Percentiles rank a stretch among this genome's conserved stretches.
Evolutionary conservation across 64 coral and sea anemone genomes (phyloP).

Genomic region (Stylophora pistillata): DNA sequence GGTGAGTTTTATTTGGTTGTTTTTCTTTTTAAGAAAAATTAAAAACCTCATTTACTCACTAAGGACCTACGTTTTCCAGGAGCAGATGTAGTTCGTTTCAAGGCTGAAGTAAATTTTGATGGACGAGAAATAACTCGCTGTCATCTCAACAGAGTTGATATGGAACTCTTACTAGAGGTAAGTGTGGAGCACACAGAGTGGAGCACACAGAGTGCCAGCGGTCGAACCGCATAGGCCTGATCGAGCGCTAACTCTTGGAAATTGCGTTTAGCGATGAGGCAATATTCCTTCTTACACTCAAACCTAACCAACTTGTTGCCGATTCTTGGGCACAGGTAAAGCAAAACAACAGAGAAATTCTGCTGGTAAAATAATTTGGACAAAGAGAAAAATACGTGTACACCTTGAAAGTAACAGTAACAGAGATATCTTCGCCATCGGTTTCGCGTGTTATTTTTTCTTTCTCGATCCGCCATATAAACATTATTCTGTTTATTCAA

Average conservation of each 20-base stretch:
- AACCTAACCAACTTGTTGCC: no score
- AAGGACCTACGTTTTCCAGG: constrained; percentile 34
- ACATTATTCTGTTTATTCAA: no score
- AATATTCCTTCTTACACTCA: no score
- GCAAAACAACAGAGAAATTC: no score
- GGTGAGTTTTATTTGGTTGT: constrained; percentile 45
- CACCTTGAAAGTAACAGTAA: no score
- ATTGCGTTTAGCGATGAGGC: no score
- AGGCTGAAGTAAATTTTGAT: constrained; percentile 99
- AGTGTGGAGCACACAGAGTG: neutral
- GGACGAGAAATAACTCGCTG: constrained; percentile 96
- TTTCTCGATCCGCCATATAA: no score
- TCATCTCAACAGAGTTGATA: constrained; percentile 91
- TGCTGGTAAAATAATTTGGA: no score
- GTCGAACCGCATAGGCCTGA: neutral
- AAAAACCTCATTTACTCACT: neutral
- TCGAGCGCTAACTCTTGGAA: neutral
- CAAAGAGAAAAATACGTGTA: no score
- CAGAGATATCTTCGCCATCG: no score
- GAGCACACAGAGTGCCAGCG: neutral
- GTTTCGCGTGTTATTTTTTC: no score
- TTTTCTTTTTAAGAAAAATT: neutral
- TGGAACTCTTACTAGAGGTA: constrained; percentile 84
- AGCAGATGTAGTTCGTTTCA: constrained; percentile 93
- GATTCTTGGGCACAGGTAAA: no score